Percentiles rank a stretch among this genome's conserved stretches.
phyloP scores from a whole-genome alignment of 1,140 invertebrate species.

The Periplaneta americana region DNA sequence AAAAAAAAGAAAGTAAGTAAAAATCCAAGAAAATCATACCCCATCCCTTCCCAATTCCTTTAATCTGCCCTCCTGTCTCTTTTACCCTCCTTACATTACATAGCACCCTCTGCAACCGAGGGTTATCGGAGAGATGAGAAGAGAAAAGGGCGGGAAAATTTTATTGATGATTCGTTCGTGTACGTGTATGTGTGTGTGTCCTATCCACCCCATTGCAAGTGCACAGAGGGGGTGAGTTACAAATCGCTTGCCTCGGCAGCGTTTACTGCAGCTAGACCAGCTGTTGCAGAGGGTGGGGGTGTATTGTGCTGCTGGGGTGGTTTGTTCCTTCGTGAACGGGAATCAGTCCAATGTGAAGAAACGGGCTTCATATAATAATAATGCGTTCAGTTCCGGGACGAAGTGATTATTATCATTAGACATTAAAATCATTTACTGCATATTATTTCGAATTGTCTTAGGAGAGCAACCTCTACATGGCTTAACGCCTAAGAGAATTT shows the following conservation, averaged over 20 bases:
- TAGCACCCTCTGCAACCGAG: neutral
- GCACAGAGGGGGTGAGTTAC: neutral
- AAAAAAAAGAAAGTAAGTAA: neutral
- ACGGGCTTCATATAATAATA: neutral
- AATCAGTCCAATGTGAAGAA: neutral
- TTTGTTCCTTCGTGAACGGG: neutral
- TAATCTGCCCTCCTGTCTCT: neutral
- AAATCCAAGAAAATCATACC: slow-evolving; percentile 1
- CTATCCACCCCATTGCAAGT: neutral
- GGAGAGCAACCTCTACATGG: no score
- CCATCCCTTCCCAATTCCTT: neutral
- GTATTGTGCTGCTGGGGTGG: neutral
- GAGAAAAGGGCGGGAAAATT: neutral
- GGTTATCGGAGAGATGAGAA: neutral
- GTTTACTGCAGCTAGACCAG: neutral
- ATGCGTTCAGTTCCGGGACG: neutral
- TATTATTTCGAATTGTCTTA: no score
- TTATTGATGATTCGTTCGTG: slow-evolving; percentile 8
- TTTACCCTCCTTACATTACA: neutral
- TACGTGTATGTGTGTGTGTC: neutral
- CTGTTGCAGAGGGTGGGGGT: neutral
- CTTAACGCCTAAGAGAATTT: no score
- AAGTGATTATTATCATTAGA: neutral
- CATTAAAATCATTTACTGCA: no score
- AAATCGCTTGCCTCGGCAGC: slow-evolving; percentile 1